Evolutionary conservation across 2,797 vertebrate genomes (phyloP), one percentile per base, ranked within the genome.

Genomic region (Lerista edwardsae): DNA sequence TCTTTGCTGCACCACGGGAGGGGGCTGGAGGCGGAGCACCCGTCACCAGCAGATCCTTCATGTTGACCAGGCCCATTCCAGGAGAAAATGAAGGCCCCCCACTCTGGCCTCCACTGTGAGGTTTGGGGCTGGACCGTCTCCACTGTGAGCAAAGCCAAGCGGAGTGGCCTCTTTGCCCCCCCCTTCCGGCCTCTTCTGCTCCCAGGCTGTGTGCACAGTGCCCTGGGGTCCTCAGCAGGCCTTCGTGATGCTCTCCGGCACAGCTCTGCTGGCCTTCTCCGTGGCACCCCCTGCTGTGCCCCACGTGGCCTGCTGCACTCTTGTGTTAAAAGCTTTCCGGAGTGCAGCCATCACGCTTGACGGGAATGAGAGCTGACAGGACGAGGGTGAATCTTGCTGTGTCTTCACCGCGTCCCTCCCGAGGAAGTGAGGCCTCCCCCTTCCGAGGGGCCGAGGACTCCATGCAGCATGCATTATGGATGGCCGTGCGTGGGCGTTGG

Each of bases 251-350:
- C 14, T 4, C 51, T 55, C 2, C 51, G 14, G 51, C 11, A 15
- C 15, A 4, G 3, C 51, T 0, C n/a, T 9, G 39, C 69, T 29
- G 51, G 51, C 29, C 44, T 29, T 36, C n/a, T 12, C 9, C 6
- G n/a, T 1, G 1, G 23, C 34, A 2, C 44, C 29, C 83, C 51
- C 67, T 4, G 71, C 59, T 25, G 14, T 34, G 82, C 78, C 74
- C 36, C 41, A 76, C 80, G 87, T 64, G 44, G n/a, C 57, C 2
- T n/a, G 61, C 51, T 9, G 41, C 85, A 4, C 51, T 2, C n/a
- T 71, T 34, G 1, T 1, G 1, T 86, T 92, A 86, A 93, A 93
- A 93, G 88, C 90, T 83, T 91, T 92, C 51, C 81, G 71, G 86
- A 81, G 79, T 27, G 12, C 36, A 51, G 74, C 15, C 59, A 82